A percentile compares a stretch with the other conserved stretches of the same genome.
Evolutionary conservation across 2,797 vertebrate species (phyloP).

Genomic region (Carcharodon carcharias): DNA sequence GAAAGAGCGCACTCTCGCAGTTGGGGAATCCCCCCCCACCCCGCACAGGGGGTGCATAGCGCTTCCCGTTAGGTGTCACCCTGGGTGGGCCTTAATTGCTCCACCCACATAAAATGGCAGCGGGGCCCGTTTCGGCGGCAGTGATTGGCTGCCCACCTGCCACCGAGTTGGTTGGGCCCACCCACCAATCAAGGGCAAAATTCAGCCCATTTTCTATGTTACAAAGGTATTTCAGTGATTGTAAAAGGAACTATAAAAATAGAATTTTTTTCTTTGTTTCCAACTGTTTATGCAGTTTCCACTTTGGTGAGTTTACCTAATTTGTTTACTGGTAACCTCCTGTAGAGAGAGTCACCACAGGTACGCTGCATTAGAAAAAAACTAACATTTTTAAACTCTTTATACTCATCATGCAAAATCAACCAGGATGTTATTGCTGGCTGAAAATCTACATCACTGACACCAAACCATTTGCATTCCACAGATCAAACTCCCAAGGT

Average conservation of each 20-base stretch:
- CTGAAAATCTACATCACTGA: background rate
- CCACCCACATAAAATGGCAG: too few relatives aligned
- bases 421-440: background rate
- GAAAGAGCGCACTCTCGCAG: too few relatives aligned
- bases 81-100: too few relatives aligned
- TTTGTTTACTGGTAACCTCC: background rate
- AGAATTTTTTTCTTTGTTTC: background rate
- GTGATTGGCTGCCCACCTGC: too few relatives aligned
- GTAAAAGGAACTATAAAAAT: background rate
- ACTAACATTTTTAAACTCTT: background rate
- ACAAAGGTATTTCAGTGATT: background rate
- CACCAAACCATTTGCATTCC: background rate
- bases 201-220: too few relatives aligned
- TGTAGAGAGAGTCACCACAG: background rate
- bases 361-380: background rate
- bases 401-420: background rate
- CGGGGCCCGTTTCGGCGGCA: too few relatives aligned
- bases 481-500: background rate
- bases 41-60: too few relatives aligned
- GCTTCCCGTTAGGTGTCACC: too few relatives aligned
- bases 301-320: background rate
- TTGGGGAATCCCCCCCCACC: too few relatives aligned
- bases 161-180: too few relatives aligned
- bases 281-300: background rate
- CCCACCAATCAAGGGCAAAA: too few relatives aligned